A percentile compares a stretch with the other conserved stretches of the same genome.
These are phyloP conservation scores for Dinoponera quadriceps DNA, from an alignment of 1,140 invertebrate species.

Conservation along the genomic window DNA sequence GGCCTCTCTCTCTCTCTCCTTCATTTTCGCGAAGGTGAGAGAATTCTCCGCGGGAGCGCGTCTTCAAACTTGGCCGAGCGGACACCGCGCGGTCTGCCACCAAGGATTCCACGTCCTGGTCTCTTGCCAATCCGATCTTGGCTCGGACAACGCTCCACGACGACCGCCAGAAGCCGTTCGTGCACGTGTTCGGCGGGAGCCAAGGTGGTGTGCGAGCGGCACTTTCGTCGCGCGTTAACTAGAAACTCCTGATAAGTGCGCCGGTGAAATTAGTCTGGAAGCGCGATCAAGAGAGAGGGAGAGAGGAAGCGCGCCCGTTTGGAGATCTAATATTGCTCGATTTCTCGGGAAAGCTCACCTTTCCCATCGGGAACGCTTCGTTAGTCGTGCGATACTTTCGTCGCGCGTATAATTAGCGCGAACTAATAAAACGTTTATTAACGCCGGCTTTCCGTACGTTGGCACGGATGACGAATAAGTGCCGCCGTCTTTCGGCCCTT, in stretches of 20 bases:
- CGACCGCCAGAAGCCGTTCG: slow-evolving; percentile 64
- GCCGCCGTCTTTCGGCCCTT: no score
- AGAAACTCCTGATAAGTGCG: slow-evolving; percentile 31
- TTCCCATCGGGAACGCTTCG: neutral
- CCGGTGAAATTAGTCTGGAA: slow-evolving; percentile 63
- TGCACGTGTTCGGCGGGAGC: slow-evolving; percentile 45
- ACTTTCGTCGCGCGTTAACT: slow-evolving; percentile 54
- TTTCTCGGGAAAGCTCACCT: neutral
- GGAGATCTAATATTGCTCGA: slow-evolving; percentile 37
- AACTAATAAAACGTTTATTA: no score
- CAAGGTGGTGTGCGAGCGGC: neutral
- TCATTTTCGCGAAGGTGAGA: neutral
- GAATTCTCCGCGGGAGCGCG: neutral
- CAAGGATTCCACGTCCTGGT: slow-evolving; percentile 70
- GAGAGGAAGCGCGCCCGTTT: neutral
- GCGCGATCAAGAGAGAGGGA: slow-evolving; percentile 45
- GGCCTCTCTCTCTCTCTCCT: neutral
- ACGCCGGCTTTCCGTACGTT: no score
- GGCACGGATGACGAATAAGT: no score
- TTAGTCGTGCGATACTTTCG: neutral
- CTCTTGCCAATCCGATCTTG: slow-evolving; percentile 68
- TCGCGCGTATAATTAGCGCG: slow-evolving; percentile 3
- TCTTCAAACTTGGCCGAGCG: slow-evolving; percentile 16
- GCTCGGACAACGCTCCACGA: slow-evolving; percentile 56
- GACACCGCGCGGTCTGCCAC: slow-evolving; percentile 74